Conservation (phyloP, 2,113 vertebrate genomes). For the Leptodactylus fuscus region DNA sequence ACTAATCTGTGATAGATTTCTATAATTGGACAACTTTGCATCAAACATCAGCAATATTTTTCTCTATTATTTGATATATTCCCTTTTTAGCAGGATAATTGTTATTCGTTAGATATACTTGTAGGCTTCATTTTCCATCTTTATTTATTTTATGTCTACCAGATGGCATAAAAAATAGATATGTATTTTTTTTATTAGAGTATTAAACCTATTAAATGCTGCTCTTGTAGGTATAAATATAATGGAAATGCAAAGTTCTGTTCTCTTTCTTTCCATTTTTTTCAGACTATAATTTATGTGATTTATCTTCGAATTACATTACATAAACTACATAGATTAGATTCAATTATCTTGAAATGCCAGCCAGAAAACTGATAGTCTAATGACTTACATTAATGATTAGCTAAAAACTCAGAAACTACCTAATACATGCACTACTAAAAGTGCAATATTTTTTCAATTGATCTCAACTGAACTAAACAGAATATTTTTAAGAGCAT, state of each 20-base stretch:
- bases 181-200: slow-evolving; percentile 12
- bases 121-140: neutral
- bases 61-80: neutral
- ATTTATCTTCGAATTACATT: slow-evolving; percentile 1
- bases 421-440: neutral
- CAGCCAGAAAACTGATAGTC: neutral
- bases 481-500: neutral
- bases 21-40: slow-evolving; percentile 19
- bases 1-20: slow-evolving; percentile 22
- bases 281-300: neutral
- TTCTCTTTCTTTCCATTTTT: neutral
- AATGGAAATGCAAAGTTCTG: neutral
- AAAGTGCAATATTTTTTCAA: neutral
- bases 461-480: neutral
- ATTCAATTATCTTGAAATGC: neutral
- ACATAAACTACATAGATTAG: neutral
- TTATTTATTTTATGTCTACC: neutral
- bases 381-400: too few species aligned
- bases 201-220: neutral
- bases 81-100: slow-evolving; percentile 1
- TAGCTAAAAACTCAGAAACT: neutral
- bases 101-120: neutral
- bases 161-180: neutral
- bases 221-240: neutral
- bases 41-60: slow-evolving; percentile 9